Percentiles rank a stretch among this genome's conserved stretches.
Evolutionary conservation across 2,888 invertebrate species (phyloP).

Genomic region (Argyresthia albistria): DNA sequence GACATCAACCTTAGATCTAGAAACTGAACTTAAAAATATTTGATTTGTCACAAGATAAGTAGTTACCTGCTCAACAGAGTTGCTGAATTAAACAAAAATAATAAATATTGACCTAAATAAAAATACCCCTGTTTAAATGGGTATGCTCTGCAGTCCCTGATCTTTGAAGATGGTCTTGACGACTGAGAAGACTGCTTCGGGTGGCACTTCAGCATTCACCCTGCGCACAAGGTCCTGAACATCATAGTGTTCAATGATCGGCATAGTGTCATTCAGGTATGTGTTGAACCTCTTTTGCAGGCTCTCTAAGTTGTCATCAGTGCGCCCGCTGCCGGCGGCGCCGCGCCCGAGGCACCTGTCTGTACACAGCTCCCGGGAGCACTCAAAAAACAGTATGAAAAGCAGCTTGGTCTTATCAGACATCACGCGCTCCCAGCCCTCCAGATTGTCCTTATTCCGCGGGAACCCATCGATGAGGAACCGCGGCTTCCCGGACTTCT

Average conservation of each 20-base stretch:
- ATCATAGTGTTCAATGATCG: constrained; percentile 90
- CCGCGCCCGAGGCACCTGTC: constrained; percentile 90
- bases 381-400: constrained; percentile 94
- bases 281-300: constrained; percentile 90
- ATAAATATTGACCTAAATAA: constrained; percentile 27
- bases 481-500: constrained; percentile 75
- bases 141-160: constrained; percentile 37
- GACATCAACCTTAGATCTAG: too few relatives aligned
- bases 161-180: constrained; percentile 67
- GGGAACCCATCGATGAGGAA: constrained; percentile 99
- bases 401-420: constrained; percentile 84
- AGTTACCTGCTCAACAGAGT: neutral
- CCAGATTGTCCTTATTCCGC: constrained; percentile 94
- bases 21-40: too few relatives aligned
- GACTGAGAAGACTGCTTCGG: constrained; percentile 76
- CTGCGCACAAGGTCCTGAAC: constrained; percentile 78
- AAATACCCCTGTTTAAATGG: constrained; percentile 25
- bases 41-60: too few relatives aligned
- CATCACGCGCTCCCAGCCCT: constrained; percentile 94
- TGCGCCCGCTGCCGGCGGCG: constrained; percentile 89
- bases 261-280: constrained; percentile 88
- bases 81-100: constrained; percentile 1
- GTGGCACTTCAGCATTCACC: constrained; percentile 79
- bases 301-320: constrained; percentile 94
- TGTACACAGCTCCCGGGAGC: constrained; percentile 86